Evolutionary conservation across 1,140 invertebrate genomes (phyloP).

Genomic region (Maconellicoccus hirsutus): DNA sequence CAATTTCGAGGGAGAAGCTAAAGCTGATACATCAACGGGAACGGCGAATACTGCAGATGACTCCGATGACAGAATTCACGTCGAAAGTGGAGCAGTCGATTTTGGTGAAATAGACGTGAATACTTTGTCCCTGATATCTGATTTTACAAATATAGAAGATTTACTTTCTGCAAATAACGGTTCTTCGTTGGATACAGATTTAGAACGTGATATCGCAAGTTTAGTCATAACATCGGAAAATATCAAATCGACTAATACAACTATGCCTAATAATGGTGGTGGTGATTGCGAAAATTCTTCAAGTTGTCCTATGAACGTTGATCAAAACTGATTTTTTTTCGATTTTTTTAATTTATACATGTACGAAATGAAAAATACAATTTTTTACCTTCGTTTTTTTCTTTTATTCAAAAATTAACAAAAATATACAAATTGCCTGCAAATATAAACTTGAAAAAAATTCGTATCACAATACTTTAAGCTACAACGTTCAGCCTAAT

Average conservation of each 20-base stretch:
- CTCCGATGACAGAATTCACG: background rate
- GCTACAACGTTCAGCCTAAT: constrained; percentile 42
- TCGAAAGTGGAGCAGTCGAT: background rate
- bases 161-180: background rate
- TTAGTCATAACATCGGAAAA: background rate
- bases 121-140: background rate
- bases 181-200: constrained; percentile 2
- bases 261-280: background rate
- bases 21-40: background rate
- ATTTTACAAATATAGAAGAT: background rate
- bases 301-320: no score
- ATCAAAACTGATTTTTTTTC: no score
- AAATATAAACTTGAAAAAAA: background rate
- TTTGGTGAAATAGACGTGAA: constrained; percentile 2
- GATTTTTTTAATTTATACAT: no score
- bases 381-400: no score
- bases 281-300: background rate
- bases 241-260: background rate
- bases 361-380: no score
- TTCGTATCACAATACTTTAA: background rate
- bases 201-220: constrained; percentile 2
- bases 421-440: no score
- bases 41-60: background rate
- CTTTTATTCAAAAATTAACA: no score
- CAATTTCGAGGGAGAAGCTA: background rate